phyloP scores from a whole-genome alignment of 2,797 vertebrate species.

The Cyclopterus lumpus region DNA sequence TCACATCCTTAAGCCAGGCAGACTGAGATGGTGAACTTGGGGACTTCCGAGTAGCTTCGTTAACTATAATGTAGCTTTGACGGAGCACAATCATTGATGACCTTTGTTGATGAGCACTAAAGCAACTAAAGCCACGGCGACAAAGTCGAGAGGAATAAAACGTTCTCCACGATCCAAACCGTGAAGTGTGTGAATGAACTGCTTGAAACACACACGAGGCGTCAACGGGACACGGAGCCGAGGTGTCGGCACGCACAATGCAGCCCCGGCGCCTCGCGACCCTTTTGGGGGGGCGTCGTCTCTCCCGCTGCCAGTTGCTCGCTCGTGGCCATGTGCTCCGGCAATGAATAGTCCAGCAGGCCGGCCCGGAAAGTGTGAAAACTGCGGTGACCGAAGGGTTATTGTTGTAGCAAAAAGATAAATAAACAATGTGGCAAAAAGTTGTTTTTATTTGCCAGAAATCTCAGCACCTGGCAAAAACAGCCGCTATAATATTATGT shows the following conservation, averaged over 20 bases:
- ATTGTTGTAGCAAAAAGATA: too few relatives aligned
- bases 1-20: too few relatives aligned
- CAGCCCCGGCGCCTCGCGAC: neutral
- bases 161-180: neutral
- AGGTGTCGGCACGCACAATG: slow-evolving; percentile 4
- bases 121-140: slow-evolving; percentile 1
- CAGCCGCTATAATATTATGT: too few relatives aligned
- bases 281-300: neutral
- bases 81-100: neutral
- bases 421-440: too few relatives aligned
- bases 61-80: slow-evolving; percentile 8
- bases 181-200: slow-evolving; percentile 30
- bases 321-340: neutral
- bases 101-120: slow-evolving; percentile 23
- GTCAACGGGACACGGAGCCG: slow-evolving; percentile 17
- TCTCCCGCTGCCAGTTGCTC: slow-evolving; percentile 7
- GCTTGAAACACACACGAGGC: slow-evolving; percentile 13
- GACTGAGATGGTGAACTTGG: too few relatives aligned
- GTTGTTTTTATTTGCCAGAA: neutral
- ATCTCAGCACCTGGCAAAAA: too few relatives aligned
- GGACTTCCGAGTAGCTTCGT: too few relatives aligned
- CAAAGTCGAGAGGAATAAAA: slow-evolving; percentile 10
- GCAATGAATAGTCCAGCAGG: neutral
- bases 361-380: neutral
- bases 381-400: neutral